Conservation (phyloP, 2,888 invertebrate species). For the Pecten maximus region DNA sequence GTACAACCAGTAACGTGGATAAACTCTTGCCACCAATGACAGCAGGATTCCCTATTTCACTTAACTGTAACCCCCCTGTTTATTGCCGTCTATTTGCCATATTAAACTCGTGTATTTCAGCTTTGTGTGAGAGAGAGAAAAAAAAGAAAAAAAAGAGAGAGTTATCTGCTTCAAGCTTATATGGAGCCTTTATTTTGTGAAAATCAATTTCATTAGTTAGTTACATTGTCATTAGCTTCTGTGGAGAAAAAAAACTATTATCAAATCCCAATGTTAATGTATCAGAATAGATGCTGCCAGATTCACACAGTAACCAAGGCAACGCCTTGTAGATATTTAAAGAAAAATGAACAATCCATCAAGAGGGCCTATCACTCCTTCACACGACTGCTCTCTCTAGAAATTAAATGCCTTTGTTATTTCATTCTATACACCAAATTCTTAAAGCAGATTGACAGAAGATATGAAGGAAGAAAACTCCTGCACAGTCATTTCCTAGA, state of each 20-base stretch:
- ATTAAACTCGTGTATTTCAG: too few relatives aligned
- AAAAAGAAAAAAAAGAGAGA: too few relatives aligned
- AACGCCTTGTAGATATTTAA: background rate
- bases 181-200: background rate
- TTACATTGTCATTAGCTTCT: background rate
- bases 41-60: too few relatives aligned
- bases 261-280: background rate
- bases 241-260: background rate
- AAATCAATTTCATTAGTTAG: background rate
- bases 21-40: too few relatives aligned
- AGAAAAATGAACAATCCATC: background rate
- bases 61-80: too few relatives aligned
- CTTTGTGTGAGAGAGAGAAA: too few relatives aligned
- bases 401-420: background rate
- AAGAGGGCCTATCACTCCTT: background rate
- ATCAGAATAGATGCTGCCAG: background rate
- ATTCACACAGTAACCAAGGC: background rate
- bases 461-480: background rate
- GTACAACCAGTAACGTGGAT: too few relatives aligned
- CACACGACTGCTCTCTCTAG: background rate
- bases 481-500: background rate
- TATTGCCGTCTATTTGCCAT: too few relatives aligned
- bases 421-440: background rate
- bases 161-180: too few relatives aligned
- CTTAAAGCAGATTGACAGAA: background rate